Conservation (phyloP, 2,113 vertebrate genomes). For the Apistogramma diplotaenia region DNA sequence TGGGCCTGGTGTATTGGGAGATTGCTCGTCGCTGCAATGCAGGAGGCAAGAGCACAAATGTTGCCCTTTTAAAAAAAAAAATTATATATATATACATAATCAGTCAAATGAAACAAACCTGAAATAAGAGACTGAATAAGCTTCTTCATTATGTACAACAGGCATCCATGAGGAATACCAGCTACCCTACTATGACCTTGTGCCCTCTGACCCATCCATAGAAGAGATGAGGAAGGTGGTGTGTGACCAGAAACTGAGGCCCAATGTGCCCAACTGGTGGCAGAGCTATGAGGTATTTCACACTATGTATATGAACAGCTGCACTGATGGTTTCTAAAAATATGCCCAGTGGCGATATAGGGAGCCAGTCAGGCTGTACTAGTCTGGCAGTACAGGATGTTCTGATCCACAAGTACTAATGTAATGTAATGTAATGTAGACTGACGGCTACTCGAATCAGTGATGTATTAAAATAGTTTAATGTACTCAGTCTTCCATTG, state of each 20-base stretch:
- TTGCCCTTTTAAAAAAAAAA: no score
- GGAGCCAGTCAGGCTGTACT: neutral
- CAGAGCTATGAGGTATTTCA: conserved; percentile 93
- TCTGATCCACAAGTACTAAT: neutral
- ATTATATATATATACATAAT: no score
- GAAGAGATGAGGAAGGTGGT: conserved; percentile 99
- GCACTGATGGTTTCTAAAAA: neutral
- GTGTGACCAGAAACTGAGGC: conserved; percentile 95
- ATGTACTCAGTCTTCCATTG: neutral
- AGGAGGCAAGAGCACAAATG: conserved; percentile 81
- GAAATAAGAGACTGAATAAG: neutral
- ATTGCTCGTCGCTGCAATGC: conserved; percentile 92
- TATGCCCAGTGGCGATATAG: neutral
- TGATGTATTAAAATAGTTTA: neutral
- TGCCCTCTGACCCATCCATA: conserved; percentile 97
- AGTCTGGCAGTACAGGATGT: neutral
- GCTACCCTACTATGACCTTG: conserved; percentile 95
- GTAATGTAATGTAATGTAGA: no score
- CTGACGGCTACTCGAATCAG: neutral
- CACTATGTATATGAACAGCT: conserved; percentile 6
- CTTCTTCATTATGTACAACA: conserved; percentile 34
- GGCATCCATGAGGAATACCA: conserved; percentile 98
- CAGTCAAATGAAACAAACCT: rapidly evolving
- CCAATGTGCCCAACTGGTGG: conserved; percentile 98
- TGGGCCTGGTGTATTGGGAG: conserved; percentile 98